Base-by-base conservation (phyloP, 2,113 vertebrate species). In the Heptranchias perlo region DNA sequence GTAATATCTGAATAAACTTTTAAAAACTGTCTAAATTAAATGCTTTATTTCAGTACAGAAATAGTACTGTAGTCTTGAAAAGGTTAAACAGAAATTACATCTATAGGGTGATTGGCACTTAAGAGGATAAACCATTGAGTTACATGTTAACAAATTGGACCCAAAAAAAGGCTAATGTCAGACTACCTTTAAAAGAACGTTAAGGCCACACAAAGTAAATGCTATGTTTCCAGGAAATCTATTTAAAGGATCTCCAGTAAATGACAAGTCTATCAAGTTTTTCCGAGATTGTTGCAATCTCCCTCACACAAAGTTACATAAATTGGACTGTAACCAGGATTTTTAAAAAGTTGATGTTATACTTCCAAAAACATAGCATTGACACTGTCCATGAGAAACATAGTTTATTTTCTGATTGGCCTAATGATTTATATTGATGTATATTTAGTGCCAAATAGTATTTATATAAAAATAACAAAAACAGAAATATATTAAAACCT, bases 401-500 rank as follows among this genome's bases (percentile, higher is more conserved):
- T 91, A 94, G 91, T 39, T 64, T 39, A 35, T 64, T 94, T 94
- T 64, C 58, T 61, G 61, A 64, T 64, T 94, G 91, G 91, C 91
- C 91, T 39, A 49, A 94, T 64, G n/a, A 94, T 94, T 86, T 39
- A 91, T 58, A 91, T 52, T 54, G 49, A 61, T 61, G 31, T 52
- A 58, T 91, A 91, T 58, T 61, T 64, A 94, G 35, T 94, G 49
- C 58, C 61, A 94, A 94, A 94, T 39, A 65, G 61, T 44, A 61
- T 94, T 64, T 25, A 64, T 94, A 94, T 94, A 64, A 94, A 94
- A 94, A 91, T 91, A 91, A 91, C 87, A 93, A 93, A 35, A 89
- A 91, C 86, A 89, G 35, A 93, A 93, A 93, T 93, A 62, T 93
- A 93, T 61, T 93, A 93, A 93, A 93, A 64, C 91, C 91, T 93